Base-by-base conservation (phyloP, 2,888 invertebrate genomes). In the Plemyria rubiginata region DNA sequence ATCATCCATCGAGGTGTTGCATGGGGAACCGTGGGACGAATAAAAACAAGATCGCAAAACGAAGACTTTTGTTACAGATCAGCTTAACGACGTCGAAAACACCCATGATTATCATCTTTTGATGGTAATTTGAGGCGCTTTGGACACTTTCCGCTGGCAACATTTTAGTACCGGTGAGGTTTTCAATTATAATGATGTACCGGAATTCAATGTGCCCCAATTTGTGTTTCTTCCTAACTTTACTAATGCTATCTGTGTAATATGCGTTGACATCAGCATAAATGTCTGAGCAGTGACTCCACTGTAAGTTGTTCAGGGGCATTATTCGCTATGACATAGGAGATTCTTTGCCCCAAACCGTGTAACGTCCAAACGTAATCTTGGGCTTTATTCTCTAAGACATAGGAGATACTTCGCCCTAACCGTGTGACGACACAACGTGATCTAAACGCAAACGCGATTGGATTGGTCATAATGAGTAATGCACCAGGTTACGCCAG, bases 81-180 rank as follows among this genome's bases (percentile, higher is more conserved):
- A 92, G 90, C 90, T 88, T 92, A 88, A 87, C 92, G 85, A 92
- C 92, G 85, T 92, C 92, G 90, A 92, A 92, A 92, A 92, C 92
- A 86, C 92, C 92, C 72, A 92, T 92, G 92, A 91, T 92, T 88
- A 92, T 92, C 89, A 92, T 92, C 90, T 92, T 92, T 92, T 92
- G 92, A 92, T 92, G 91, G 86, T 92, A 89, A 84, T 89, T 83
- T 87, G 88, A 86, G 90, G 89, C 88, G 90, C 87, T 88, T 87
- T 87, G 90, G 91, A 89, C 85, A 80, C 80, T 84, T 81, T 84
- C 88, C 79, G 87, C 90, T 89, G 90, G 85, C 91, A 81, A 85
- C 90, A 79, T 78, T 38, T 80, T 76, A 78, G 83, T 82, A 90
- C 85, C 88, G 91, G 91, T 92, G 91, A 91, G 91, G 88, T 78